Evolutionary conservation across 2,113 vertebrate species (phyloP), one percentile per base, ranked within the genome.

Genomic region (Apus apus): DNA sequence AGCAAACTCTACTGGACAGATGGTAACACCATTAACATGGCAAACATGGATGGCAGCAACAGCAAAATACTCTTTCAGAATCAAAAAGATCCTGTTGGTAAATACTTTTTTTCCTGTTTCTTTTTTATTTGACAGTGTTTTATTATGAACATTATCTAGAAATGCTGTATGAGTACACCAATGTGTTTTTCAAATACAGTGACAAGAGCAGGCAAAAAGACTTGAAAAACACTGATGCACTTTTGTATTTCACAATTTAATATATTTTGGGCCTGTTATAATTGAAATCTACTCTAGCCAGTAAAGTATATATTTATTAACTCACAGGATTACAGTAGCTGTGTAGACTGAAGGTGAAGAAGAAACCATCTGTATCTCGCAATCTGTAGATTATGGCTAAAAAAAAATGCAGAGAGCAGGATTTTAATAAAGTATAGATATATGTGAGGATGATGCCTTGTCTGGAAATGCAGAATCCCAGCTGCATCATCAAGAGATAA

Each of bases 1-100:
- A 99, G 99, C 48, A 99, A 99, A 96, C 99, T 99, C 23, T 99
- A 99, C 93, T 99, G 99, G 99, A 99, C 98, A 2, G 99, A 99
- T 97, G 99, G 99, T 29, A 99, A 99, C 96, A 99, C 99, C 60
- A 99, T 99, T 96, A 99, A 99, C 96, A 98, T 99, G 98, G 99
- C 99, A 91, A 99, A 99, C 97, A 99, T 99, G 99, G 99, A 99
- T 85, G 99, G 99, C 67, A 99, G 99, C 96, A 99, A 99, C 97
- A 99, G 98, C 98, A 99, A 99, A 97, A 99, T 99, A 90, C 99
- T 99, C 46, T 99, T 99, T 95, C 99, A 99, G 96, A 99, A 99
- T 95, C 99, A 99, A 92, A 99, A 98, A 94, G 99, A 99, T 83
- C 99, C 99, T 89, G 97, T 99, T 94, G 99, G 99, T 99, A 98